Percentiles rank a stretch among this genome's conserved stretches.
Evolutionary conservation across 2,797 vertebrate genomes (phyloP).

Genomic region (Pyrocephalus nanus): DNA sequence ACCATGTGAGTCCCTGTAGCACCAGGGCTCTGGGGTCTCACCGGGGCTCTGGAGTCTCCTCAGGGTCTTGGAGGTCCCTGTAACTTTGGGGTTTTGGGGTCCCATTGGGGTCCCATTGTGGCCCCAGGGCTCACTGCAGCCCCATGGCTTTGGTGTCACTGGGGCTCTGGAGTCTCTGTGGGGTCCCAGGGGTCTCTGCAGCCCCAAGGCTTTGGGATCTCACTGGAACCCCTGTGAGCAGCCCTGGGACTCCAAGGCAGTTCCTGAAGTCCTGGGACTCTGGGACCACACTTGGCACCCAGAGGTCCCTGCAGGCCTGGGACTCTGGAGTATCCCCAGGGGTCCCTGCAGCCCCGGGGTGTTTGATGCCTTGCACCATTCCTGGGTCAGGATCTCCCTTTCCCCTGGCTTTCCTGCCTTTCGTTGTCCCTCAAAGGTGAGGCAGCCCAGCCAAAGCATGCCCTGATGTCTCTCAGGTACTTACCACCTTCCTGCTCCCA

Average conservation of each 20-base stretch:
- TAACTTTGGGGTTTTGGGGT: background rate
- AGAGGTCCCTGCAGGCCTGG: background rate
- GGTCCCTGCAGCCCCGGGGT: background rate
- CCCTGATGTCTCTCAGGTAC: background rate
- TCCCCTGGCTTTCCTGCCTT: background rate
- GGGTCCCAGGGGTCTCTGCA: accelerated
- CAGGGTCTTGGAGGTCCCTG: background rate
- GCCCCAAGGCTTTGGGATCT: background rate
- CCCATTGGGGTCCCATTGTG: background rate
- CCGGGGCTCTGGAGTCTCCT: background rate
- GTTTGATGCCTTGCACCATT: background rate
- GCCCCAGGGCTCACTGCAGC: background rate
- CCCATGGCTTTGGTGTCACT: background rate
- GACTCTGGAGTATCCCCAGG: background rate
- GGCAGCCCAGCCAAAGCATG: background rate
- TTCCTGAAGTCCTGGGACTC: background rate
- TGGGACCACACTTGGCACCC: background rate
- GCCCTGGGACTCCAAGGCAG: no score
- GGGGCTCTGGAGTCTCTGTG: background rate
- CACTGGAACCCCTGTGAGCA: background rate
- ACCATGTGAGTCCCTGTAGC: background rate
- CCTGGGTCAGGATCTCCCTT: accelerated
- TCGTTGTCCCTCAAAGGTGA: background rate
- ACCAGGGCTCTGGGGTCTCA: background rate
- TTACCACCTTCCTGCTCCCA: background rate